Evolutionary conservation across 2,113 vertebrate species (phyloP).

Genomic region (Chlamydotis undulata): DNA sequence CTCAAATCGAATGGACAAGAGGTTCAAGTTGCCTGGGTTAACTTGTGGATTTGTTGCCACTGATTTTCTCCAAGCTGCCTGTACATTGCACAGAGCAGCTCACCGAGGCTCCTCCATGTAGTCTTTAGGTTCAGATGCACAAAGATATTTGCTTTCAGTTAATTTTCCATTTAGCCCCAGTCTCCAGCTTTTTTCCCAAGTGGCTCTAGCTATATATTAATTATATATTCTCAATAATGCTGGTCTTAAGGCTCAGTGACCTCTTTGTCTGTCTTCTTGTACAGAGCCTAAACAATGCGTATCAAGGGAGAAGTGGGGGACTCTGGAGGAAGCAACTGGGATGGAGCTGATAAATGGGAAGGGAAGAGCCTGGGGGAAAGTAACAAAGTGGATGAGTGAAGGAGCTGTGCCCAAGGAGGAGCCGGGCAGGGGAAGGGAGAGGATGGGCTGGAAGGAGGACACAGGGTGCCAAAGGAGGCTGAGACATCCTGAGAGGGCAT

Average conservation of each 20-base stretch:
- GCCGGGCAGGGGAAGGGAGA: background rate
- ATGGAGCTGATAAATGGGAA: background rate
- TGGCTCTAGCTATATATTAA: background rate
- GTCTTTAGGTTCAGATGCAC: background rate
- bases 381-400: fast-evolving
- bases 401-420: background rate
- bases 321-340: background rate
- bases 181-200: background rate
- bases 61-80: background rate
- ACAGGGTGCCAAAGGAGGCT: background rate
- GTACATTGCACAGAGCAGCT: background rate
- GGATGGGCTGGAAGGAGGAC: background rate
- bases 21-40: background rate
- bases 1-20: background rate
- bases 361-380: background rate
- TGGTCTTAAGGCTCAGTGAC: background rate
- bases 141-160: background rate
- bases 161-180: background rate
- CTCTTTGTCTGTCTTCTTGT: background rate
- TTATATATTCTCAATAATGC: background rate
- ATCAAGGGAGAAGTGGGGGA: background rate
- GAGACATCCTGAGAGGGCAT: background rate
- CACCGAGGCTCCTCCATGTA: background rate
- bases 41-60: background rate
- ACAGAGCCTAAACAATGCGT: background rate